Conservation (phyloP, 1,140 invertebrate species). For the Pinna nobilis region DNA sequence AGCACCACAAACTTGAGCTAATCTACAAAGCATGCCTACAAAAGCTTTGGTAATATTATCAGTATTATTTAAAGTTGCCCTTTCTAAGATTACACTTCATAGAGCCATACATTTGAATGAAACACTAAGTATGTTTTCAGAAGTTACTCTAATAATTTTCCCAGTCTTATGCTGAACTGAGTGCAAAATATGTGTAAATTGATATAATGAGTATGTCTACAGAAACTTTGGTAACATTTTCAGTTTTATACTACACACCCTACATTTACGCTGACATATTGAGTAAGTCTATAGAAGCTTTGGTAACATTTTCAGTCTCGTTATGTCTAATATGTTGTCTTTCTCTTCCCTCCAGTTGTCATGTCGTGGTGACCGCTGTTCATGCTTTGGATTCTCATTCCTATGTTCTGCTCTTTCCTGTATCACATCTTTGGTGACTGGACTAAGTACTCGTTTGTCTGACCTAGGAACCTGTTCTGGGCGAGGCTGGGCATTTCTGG, state of each 20-base stretch:
- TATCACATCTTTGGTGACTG: constrained; percentile 13
- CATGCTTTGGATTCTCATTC: neutral
- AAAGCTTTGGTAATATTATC: no score
- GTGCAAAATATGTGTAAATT: neutral
- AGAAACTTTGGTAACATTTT: no score
- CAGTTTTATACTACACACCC: neutral
- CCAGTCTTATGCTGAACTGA: no score
- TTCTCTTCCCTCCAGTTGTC: constrained; percentile 25
- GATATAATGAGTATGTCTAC: constrained; percentile 30
- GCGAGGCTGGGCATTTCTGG: neutral
- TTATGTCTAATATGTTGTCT: constrained; percentile 68
- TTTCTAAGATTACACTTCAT: no score
- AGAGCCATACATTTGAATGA: no score
- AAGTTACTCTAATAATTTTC: no score
- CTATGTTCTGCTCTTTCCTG: neutral
- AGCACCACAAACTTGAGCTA: no score
- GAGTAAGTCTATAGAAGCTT: constrained; percentile 60
- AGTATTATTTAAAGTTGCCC: no score
- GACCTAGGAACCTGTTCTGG: neutral
- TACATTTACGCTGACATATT: neutral
- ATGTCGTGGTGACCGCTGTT: neutral
- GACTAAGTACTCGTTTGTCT: constrained; percentile 10
- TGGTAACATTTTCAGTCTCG: constrained; percentile 65
- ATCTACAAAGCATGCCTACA: no score
- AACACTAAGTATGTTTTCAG: no score